These are phyloP conservation scores for Caenorhabditis elegans DNA, from an alignment of 1,140 invertebrate genomes.

Conservation along the genomic window WBcel235 BX284605.5:12458001-12458500, in stretches of 20 bases:
- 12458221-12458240: too few species aligned
- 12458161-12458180: constrained; percentile 17
- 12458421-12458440: too few species aligned
- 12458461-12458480: not conserved
- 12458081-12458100: constrained; percentile 95
- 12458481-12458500: not conserved
- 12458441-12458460: too few species aligned
- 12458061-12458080: constrained; percentile 95
- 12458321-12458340: not conserved
- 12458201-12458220: too few species aligned
- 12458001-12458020: constrained; percentile 96
- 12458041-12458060: constrained; percentile 98
- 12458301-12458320: not conserved
- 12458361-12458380: not conserved
- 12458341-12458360: not conserved
- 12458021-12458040: constrained; percentile 98
- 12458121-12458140: constrained; percentile 13
- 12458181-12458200: not conserved
- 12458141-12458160: constrained; percentile 8
- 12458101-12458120: constrained; percentile 74
- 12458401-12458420: not conserved
- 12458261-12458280: too few species aligned
- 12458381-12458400: not conserved
- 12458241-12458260: too few species aligned
- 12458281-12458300: too few species aligned